Percentiles rank a stretch among this genome's conserved stretches.
phyloP scores from a whole-genome alignment of 2,888 invertebrate species.

The Scaptomyza caliginosa region DNA sequence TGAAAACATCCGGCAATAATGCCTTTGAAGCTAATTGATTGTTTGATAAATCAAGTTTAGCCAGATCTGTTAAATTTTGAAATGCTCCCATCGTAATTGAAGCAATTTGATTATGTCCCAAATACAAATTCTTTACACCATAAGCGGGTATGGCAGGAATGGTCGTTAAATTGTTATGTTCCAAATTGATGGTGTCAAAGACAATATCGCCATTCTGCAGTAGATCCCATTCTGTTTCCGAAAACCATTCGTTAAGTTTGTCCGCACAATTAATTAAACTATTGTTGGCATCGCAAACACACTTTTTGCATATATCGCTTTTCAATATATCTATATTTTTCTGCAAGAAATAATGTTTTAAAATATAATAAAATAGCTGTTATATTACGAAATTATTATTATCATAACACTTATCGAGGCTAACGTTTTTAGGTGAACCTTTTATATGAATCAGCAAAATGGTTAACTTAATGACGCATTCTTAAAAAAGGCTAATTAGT shows the following conservation, averaged over 20 bases:
- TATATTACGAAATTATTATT: background rate
- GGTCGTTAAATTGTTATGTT: conserved; percentile 75
- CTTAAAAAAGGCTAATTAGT: background rate
- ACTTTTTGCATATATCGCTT: conserved; percentile 85
- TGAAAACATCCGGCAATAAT: conserved; percentile 88
- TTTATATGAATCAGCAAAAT: conserved; percentile 1
- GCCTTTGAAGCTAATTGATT: conserved; percentile 87
- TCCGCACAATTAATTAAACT: conserved; percentile 86
- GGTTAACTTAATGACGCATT: conserved; percentile 2
- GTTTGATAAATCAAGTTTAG: conserved; percentile 88
- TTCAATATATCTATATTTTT: conserved; percentile 56
- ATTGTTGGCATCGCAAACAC: conserved; percentile 84
- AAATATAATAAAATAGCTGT: background rate
- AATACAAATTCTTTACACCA: conserved; percentile 85
- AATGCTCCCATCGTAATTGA: conserved; percentile 87
- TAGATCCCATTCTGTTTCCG: conserved; percentile 85
- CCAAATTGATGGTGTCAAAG: conserved; percentile 79
- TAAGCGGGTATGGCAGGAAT: conserved; percentile 85
- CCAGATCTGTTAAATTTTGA: conserved; percentile 86
- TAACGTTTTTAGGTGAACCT: background rate
- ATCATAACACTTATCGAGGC: background rate
- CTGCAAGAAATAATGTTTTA: conserved; percentile 32
- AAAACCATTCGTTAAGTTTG: conserved; percentile 83
- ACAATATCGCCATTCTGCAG: conserved; percentile 70
- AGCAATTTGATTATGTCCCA: conserved; percentile 87